Conservation (phyloP, 53 echinoderm and acorn worm species). For the Mesocentrotus franciscanus region DNA sequence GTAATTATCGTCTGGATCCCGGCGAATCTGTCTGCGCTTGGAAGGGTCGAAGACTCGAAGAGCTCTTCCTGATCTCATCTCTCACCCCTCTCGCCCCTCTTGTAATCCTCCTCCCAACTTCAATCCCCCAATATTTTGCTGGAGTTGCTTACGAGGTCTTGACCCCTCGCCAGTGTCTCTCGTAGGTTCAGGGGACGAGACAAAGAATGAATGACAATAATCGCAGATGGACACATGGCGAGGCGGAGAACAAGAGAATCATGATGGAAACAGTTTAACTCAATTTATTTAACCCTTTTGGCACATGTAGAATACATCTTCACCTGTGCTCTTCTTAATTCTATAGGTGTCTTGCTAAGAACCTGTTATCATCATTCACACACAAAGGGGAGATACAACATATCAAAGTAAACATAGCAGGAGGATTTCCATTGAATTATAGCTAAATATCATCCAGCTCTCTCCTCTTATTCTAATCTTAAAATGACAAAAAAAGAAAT, state of each 20-base stretch:
- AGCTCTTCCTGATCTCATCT: slow-evolving; percentile 53
- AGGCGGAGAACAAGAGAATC: not conserved
- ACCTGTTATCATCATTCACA: not conserved
- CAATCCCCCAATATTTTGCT: slow-evolving; percentile 41
- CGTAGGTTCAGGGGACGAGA: not conserved
- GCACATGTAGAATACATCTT: not conserved
- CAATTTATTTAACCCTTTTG: not conserved
- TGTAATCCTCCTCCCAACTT: slow-evolving; percentile 5
- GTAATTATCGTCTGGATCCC: slow-evolving; percentile 62
- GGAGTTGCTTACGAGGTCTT: slow-evolving; percentile 48
- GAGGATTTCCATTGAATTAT: not conserved
- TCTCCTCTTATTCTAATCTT: not conserved
- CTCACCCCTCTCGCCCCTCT: slow-evolving; percentile 47
- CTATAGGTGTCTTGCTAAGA: not conserved
- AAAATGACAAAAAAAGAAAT: not conserved
- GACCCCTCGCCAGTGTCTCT: slow-evolving; percentile 22
- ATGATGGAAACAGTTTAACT: not conserved
- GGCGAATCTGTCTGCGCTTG: slow-evolving; percentile 34
- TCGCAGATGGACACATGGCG: slow-evolving; percentile 25
- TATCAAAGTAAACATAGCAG: not conserved
- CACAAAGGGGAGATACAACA: not conserved
- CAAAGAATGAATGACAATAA: slow-evolving; percentile 44
- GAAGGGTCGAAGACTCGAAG: slow-evolving; percentile 42
- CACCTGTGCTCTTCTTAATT: not conserved
- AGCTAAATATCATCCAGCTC: not conserved